Evolutionary conservation across 2,888 invertebrate genomes (phyloP).

Genomic region (Diarsia rubi): DNA sequence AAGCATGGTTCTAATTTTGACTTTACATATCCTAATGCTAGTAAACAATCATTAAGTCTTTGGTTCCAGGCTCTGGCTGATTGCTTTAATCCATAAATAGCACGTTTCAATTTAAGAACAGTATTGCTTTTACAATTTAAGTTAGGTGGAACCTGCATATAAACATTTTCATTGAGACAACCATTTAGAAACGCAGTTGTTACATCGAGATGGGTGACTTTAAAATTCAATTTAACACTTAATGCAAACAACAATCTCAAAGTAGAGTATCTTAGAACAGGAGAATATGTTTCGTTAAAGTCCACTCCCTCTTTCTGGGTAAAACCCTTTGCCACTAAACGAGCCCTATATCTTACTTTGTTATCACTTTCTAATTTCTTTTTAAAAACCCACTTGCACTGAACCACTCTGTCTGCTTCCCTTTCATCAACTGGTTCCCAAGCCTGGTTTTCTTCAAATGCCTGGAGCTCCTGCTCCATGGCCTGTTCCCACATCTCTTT

Average conservation of each 20-base stretch:
- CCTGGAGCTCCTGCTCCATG: constrained; percentile 18
- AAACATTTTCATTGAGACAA: constrained; percentile 1
- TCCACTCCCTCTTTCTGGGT: neutral
- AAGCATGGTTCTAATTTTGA: constrained; percentile 65
- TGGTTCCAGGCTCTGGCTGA: constrained; percentile 61
- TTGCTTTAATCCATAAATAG: constrained; percentile 66
- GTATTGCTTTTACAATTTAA: constrained; percentile 13
- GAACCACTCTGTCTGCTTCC: neutral
- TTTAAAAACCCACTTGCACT: constrained; percentile 36
- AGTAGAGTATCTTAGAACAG: neutral
- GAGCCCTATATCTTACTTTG: neutral
- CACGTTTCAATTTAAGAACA: constrained; percentile 59
- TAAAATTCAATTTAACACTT: neutral
- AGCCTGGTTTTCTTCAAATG: constrained; percentile 4
- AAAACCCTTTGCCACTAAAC: neutral
- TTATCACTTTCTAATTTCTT: neutral
- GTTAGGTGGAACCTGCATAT: constrained; percentile 32
- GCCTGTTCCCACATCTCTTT: constrained; percentile 16
- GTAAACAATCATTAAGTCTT: constrained; percentile 56
- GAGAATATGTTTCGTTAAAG: neutral
- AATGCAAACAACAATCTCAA: constrained; percentile 1
- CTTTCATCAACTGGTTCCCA: constrained; percentile 29
- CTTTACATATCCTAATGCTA: constrained; percentile 45
- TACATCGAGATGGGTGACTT: neutral
- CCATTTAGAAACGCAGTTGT: constrained; percentile 44